Conservation (phyloP, 2,797 vertebrate species). For the Acanthurus tractus region DNA sequence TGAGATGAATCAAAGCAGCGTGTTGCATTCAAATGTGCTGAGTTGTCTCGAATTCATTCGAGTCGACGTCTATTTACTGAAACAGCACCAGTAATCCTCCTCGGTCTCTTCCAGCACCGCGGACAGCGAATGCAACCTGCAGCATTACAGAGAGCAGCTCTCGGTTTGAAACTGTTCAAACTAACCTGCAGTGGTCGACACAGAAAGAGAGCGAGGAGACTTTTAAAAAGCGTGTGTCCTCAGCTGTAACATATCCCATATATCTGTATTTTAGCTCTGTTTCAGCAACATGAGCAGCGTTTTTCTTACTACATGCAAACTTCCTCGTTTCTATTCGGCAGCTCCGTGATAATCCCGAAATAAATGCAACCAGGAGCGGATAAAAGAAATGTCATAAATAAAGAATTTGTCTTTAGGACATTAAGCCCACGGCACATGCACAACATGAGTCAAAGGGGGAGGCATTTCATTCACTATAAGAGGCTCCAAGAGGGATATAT, state of each 20-base stretch:
- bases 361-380: neutral
- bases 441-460: neutral
- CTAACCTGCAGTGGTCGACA: neutral
- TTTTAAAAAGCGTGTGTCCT: constrained; percentile 18
- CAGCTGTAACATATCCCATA: neutral
- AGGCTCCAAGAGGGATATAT: neutral
- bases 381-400: neutral
- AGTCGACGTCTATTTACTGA: constrained; percentile 23
- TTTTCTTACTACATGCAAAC: constrained; percentile 20
- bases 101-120: constrained; percentile 70
- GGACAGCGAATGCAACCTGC: constrained; percentile 62
- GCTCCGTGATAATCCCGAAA: neutral
- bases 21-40: constrained; percentile 46
- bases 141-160: neutral
- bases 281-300: neutral
- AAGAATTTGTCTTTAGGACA: constrained; percentile 6
- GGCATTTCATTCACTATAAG: neutral
- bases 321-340: neutral
- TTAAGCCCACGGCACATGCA: constrained; percentile 16
- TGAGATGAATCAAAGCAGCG: constrained; percentile 14
- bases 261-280: neutral
- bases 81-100: neutral
- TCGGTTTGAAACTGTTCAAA: constrained; percentile 28
- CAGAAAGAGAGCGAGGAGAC: neutral
- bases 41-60: constrained; percentile 34